Base-by-base conservation (phyloP, 2,113 vertebrate genomes). In the Speoplatyrhinus poulsoni region DNA sequence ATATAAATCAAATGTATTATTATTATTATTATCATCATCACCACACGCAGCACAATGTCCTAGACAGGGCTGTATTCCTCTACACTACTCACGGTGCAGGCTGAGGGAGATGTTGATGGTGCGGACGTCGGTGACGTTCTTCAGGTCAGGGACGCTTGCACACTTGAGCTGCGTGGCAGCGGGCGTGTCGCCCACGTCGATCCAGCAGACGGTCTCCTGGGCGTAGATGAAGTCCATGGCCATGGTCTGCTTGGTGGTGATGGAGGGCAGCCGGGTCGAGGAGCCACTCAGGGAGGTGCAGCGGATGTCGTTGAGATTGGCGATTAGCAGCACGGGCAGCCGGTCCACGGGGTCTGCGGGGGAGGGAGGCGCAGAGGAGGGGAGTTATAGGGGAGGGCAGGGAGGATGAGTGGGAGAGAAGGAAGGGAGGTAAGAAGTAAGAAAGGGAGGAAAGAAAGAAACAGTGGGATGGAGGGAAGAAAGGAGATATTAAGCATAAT, bases 141-240 rank as follows among this genome's bases (percentile, higher is more conserved):
- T 98, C 63, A 97, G 92, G 81, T 95, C 95, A 1, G 93, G 93
- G 88, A 99, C 96, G 77, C 88, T 95, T 90, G 95, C 96, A 1
- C 97, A 99, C 82, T 98, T 97, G 57, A 99, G 94, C 72, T 95
- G 77, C 0, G 95, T 97, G 81, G 95, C 92, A 36, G 94, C 75
- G 0, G 96, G 93, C 0, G 91, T 93, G 88, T 98, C 97, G 0
- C 96, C 97, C 46, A 98, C 94, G 0, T 98, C 94, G 6, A 99
- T 94, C 97, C 97, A 99, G 90, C 97, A 99, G 26, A 98, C 95
- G 0, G 94, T 96, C 87, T 99, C 96, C 1, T 96, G 93, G 0
- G 93, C 77, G 0, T 98, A 99, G 87, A 92, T 93, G 84, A 99
- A 99, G 91, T 99, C 97, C 97, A 99, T 98, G 62, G 97, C 97